A percentile compares a stretch with the other conserved stretches of the same genome.
Conservation (phyloP, 2,888 invertebrate genomes). For the Malthinus flaveolus region DNA sequence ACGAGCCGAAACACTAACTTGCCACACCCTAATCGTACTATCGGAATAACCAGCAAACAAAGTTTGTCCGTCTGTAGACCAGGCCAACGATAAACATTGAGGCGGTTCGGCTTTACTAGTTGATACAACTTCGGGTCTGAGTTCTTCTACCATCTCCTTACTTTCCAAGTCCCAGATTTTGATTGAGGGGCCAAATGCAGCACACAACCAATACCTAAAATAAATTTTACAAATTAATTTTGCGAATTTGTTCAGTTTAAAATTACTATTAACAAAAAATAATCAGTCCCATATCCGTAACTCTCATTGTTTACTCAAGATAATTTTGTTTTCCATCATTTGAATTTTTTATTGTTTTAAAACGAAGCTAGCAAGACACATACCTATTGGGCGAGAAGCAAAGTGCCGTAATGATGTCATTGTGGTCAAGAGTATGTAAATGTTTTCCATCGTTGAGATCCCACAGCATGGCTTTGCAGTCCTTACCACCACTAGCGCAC, state of each 20-base stretch:
- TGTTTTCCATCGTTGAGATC: slow-evolving; percentile 99
- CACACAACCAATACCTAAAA: slow-evolving; percentile 91
- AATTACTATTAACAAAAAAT: neutral
- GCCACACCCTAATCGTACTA: slow-evolving; percentile 98
- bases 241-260: neutral
- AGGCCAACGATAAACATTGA: slow-evolving; percentile 94
- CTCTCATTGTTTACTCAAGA: slow-evolving; percentile 51
- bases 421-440: slow-evolving; percentile 97
- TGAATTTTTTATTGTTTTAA: neutral
- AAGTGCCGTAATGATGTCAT: slow-evolving; percentile 96
- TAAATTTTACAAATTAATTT: neutral
- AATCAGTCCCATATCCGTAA: slow-evolving; percentile 56
- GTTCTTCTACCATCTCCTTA: slow-evolving; percentile 98
- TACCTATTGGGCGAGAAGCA: slow-evolving; percentile 98
- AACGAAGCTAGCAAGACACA: neutral
- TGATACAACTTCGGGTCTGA: slow-evolving; percentile 91
- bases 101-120: slow-evolving; percentile 87
- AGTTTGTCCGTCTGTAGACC: slow-evolving; percentile 99
- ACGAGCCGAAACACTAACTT: slow-evolving; percentile 87
- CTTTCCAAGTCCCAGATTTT: slow-evolving; percentile 99
- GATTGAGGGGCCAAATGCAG: slow-evolving; percentile 96
- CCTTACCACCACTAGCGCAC: slow-evolving; percentile 99
- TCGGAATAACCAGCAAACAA: slow-evolving; percentile 99
- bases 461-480: slow-evolving; percentile 99
- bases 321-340: slow-evolving; percentile 30